Conservation (phyloP, 2,113 vertebrate species). For the Equus quagga region DNA sequence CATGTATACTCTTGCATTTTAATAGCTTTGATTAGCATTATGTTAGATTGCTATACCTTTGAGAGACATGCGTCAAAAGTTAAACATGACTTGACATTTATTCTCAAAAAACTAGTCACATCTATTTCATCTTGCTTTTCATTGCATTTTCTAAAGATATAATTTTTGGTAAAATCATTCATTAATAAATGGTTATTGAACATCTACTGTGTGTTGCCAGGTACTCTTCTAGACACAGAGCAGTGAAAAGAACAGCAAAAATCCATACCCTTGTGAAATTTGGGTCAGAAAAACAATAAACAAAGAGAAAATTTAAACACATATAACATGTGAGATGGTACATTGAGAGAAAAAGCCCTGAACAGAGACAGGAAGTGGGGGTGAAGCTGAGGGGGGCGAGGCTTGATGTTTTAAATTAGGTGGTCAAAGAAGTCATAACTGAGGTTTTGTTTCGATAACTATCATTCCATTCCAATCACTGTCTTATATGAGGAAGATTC, state of each 20-base stretch:
- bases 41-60: not conserved
- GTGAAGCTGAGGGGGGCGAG: fast-evolving
- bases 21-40: not conserved
- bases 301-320: not conserved
- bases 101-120: not conserved
- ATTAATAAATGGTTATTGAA: not conserved
- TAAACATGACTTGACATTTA: not conserved
- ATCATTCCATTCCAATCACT: not conserved
- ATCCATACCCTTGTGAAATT: not conserved
- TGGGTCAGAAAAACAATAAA: not conserved
- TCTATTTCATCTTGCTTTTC: not conserved
- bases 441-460: not conserved
- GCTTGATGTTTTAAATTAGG: not conserved
- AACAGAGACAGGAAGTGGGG: not conserved
- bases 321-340: not conserved
- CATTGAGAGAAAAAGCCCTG: not conserved
- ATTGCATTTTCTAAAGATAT: not conserved
- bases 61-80: not conserved
- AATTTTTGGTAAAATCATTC: not conserved
- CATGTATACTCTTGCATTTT: not conserved
- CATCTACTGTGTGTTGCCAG: not conserved
- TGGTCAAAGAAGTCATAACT: not conserved
- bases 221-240: not conserved
- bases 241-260: not conserved
- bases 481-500: not conserved